Evolutionary conservation across 2,888 invertebrate species (phyloP).

Genomic region (Chydorus sphaericus): DNA sequence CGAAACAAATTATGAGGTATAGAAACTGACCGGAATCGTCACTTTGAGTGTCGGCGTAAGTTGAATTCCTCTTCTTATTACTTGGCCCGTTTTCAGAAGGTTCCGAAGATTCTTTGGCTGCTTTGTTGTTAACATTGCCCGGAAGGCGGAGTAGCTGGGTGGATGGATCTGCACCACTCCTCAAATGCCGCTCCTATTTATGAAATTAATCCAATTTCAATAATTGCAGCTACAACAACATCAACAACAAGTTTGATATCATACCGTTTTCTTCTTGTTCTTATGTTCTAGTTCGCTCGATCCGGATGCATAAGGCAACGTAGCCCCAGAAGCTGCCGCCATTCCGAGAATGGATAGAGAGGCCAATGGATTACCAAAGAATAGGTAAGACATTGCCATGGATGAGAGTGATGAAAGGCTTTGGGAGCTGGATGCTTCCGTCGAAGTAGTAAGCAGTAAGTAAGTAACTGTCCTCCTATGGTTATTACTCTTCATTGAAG

Average conservation of each 20-base stretch:
- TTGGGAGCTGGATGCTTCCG: conserved; percentile 11
- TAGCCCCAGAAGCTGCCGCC: background rate
- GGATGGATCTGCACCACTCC: background rate
- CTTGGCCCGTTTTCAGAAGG: background rate
- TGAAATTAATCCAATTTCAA: background rate
- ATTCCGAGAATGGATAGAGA: conserved; percentile 1
- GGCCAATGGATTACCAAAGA: conserved; percentile 2
- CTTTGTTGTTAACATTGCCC: background rate
- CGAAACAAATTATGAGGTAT: no score
- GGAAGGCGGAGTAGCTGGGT: background rate
- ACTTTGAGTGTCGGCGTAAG: conserved; percentile 2
- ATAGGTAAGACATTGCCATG: conserved; percentile 12
- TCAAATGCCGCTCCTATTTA: background rate
- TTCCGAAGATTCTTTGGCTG: background rate
- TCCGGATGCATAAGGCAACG: background rate
- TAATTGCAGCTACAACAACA: no score
- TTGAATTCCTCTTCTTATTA: background rate
- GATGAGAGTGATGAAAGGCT: conserved; percentile 7
- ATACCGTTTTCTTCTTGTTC: conserved; percentile 3
- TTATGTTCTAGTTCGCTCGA: background rate
- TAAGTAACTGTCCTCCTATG: conserved; percentile 16
- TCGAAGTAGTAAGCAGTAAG: conserved; percentile 28
- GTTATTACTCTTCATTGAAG: background rate
- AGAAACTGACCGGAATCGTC: conserved; percentile 8
- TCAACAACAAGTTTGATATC: background rate